phyloP scores from a whole-genome alignment of 2,797 vertebrate species.

The Saxicola maurus region DNA sequence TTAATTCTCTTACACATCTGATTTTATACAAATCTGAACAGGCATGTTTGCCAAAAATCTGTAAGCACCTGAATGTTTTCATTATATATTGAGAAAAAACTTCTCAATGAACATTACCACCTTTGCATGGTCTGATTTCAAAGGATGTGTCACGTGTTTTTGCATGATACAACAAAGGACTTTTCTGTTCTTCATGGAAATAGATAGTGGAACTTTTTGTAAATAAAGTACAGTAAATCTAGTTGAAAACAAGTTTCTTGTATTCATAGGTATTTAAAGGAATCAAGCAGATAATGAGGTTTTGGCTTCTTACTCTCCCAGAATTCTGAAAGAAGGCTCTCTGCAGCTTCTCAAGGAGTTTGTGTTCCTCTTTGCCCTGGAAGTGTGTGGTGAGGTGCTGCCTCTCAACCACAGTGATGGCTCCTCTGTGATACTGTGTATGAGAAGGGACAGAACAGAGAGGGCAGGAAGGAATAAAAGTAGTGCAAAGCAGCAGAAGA shows the following conservation, averaged over 20 bases:
- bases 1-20: rapidly evolving
- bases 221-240: not conserved
- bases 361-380: not conserved
- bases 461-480: not conserved
- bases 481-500: not conserved
- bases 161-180: not conserved
- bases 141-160: not conserved
- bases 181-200: not conserved
- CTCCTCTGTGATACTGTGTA: not conserved
- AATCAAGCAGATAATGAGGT: not conserved
- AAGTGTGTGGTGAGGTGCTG: rapidly evolving
- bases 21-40: not conserved
- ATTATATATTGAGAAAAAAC: not conserved
- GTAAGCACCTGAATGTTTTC: not conserved
- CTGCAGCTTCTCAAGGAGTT: not conserved
- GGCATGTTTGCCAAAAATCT: not conserved
- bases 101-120: not conserved
- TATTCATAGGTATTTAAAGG: not conserved
- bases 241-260: not conserved
- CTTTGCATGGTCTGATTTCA: not conserved
- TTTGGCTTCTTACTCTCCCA: not conserved
- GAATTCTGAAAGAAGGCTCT: not conserved
- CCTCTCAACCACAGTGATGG: rapidly evolving
- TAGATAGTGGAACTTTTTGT: not conserved
- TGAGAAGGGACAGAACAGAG: not conserved